Evolutionary conservation across 2,797 vertebrate species (phyloP).

Genomic region (Argya squamiceps): DNA sequence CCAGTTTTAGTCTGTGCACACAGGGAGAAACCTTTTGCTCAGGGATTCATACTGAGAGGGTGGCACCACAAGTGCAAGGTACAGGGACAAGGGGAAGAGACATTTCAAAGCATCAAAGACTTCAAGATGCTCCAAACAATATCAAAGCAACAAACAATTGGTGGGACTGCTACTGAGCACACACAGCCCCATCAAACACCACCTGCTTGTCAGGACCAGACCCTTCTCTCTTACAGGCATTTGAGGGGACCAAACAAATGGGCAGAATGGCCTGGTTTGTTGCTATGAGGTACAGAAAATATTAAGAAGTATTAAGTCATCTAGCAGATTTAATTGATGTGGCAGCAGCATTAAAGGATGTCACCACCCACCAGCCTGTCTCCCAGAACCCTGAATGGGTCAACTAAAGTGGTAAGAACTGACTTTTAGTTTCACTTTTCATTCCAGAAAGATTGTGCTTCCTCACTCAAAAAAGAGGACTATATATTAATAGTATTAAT

Average conservation of each 20-base stretch:
- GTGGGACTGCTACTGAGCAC: background rate
- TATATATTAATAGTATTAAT: background rate
- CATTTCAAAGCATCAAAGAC: background rate
- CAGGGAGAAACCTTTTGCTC: background rate
- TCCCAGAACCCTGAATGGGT: background rate
- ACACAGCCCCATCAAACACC: background rate
- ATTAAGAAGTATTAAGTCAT: background rate
- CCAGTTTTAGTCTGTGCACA: background rate
- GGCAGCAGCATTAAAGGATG: background rate
- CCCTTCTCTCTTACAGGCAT: background rate
- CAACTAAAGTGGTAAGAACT: background rate
- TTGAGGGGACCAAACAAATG: background rate
- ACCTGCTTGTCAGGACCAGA: background rate
- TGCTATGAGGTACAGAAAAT: background rate
- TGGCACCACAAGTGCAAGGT: background rate
- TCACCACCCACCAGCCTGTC: background rate
- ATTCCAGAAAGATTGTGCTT: background rate
- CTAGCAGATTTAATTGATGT: background rate
- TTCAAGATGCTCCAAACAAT: background rate
- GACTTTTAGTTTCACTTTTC: background rate
- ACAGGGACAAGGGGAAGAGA: background rate
- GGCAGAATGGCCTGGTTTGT: background rate
- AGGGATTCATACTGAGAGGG: background rate
- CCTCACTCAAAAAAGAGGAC: background rate
- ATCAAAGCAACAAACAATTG: background rate